A percentile compares a stretch with the other conserved stretches of the same genome.
These are phyloP conservation scores for Takifugu flavidus DNA, from an alignment of 2,113 vertebrate species.

Conservation along the genomic window DNA sequence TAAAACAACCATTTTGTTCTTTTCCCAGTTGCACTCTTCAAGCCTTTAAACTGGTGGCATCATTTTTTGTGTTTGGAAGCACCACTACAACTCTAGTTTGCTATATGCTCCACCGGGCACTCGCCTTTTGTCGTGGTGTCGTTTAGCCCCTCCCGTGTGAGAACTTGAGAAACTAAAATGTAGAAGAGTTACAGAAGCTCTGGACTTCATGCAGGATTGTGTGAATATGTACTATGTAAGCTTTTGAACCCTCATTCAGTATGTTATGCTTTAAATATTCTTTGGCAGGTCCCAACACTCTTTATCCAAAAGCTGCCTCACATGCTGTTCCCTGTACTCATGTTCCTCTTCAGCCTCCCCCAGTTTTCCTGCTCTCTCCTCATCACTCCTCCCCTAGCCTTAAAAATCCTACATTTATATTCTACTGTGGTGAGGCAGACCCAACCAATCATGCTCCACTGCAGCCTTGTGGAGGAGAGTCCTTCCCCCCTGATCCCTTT, in stretches of 20 bases:
- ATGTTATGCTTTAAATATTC: background rate
- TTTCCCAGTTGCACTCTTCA: no score
- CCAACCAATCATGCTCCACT: constrained; percentile 51
- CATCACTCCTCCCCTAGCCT: constrained; percentile 14
- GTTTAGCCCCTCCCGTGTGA: background rate
- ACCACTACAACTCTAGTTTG: background rate
- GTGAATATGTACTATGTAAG: background rate
- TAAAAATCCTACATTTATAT: constrained; percentile 58
- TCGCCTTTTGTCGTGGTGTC: background rate
- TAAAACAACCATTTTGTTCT: no score
- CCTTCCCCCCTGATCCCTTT: constrained; percentile 15
- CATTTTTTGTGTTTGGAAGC: background rate
- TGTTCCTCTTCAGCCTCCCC: constrained; percentile 6
- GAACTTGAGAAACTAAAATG: background rate
- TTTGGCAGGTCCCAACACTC: background rate
- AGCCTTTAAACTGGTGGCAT: no score
- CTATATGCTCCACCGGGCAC: background rate
- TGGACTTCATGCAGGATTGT: background rate
- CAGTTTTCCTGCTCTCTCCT: constrained; percentile 8
- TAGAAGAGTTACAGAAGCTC: background rate
- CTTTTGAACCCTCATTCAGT: background rate
- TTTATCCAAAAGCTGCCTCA: background rate
- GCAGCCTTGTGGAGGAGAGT: constrained; percentile 48
- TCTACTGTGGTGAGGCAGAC: constrained; percentile 42
- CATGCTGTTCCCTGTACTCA: background rate